Percentiles rank a stretch among this genome's conserved stretches.
These are phyloP conservation scores for Clivina fossor DNA, from an alignment of 2,888 invertebrate species.

Conservation along the genomic window DNA sequence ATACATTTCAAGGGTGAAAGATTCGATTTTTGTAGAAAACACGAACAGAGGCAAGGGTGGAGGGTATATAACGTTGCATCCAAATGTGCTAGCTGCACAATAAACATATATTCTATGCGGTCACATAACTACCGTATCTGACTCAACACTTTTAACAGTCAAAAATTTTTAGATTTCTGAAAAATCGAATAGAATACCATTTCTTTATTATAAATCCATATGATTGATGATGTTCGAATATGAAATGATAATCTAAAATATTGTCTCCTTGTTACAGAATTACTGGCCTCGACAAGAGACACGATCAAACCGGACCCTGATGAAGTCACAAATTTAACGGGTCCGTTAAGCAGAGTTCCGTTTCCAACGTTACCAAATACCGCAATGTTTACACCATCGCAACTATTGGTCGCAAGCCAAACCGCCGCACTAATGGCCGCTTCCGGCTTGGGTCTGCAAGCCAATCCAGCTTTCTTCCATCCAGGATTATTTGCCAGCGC, in stretches of 20 bases:
- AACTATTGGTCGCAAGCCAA: constrained; percentile 56
- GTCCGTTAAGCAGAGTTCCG: constrained; percentile 58
- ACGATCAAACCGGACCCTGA: constrained; percentile 57
- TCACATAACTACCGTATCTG: constrained; percentile 22
- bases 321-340: constrained; percentile 61
- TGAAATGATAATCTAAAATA: no score
- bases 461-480: constrained; percentile 63
- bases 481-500: constrained; percentile 61
- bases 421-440: constrained; percentile 56
- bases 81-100: no score
- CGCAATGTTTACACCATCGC: constrained; percentile 56
- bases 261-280: constrained; percentile 46
- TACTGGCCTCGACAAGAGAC: constrained; percentile 45
- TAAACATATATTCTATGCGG: no score
- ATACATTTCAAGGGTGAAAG: no score
- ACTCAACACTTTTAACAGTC: constrained; percentile 5
- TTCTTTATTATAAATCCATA: no score
- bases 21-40: no score
- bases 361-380: constrained; percentile 56
- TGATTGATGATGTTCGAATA: no score
- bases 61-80: no score
- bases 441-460: constrained; percentile 60
- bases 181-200: no score
- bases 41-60: no score
- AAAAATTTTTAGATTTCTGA: neutral